A percentile compares a stretch with the other conserved stretches of the same genome.
phyloP scores from a whole-genome alignment of 2,888 invertebrate species.

The Tenthredo distinguenda region DNA sequence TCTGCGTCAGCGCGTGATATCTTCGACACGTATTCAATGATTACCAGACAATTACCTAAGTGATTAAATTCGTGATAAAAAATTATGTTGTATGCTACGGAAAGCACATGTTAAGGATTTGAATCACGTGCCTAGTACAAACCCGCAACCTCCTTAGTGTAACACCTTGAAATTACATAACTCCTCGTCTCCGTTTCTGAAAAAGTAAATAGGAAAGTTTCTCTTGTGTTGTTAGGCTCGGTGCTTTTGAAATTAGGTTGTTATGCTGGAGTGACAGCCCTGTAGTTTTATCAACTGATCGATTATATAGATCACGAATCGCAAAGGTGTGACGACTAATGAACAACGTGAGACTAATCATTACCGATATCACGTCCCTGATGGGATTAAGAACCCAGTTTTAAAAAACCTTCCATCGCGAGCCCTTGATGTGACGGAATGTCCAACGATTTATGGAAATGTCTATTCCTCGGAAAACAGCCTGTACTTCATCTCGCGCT shows the following conservation, averaged over 20 bases:
- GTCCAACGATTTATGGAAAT: conserved; percentile 39
- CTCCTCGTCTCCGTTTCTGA: not conserved
- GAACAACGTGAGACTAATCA: not conserved
- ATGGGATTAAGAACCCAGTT: not conserved
- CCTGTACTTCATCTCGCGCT: not conserved
- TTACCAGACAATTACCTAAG: not conserved
- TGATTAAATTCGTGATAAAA: no score
- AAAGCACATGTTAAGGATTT: not conserved
- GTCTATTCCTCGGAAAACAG: not conserved
- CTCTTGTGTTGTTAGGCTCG: not conserved
- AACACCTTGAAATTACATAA: not conserved
- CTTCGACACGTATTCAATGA: not conserved
- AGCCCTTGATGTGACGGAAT: conserved; percentile 43
- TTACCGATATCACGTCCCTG: not conserved
- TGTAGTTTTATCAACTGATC: conserved; percentile 42
- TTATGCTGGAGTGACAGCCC: conserved; percentile 53
- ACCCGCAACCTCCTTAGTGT: not conserved
- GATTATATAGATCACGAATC: not conserved
- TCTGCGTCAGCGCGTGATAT: not conserved
- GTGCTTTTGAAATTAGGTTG: conserved; percentile 42
- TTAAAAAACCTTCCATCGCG: not conserved
- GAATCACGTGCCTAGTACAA: not conserved
- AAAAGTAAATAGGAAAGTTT: not conserved
- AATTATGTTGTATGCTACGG: not conserved
- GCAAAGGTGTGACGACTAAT: not conserved